phyloP scores from a whole-genome alignment of 2,888 invertebrate genomes.

The Callimorpha dominula region DNA sequence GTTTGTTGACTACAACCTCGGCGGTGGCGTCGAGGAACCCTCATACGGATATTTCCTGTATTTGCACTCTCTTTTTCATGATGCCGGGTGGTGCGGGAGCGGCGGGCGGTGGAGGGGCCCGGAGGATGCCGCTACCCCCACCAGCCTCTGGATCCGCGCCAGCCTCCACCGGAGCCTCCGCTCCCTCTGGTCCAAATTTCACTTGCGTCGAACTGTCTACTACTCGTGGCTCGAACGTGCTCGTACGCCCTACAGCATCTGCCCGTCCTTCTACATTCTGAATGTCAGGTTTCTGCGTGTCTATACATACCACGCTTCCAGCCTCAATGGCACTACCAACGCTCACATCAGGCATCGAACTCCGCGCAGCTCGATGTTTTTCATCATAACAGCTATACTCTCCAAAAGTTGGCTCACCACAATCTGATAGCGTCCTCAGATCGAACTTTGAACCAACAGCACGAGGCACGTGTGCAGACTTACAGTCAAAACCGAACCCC shows the following conservation, averaged over 20 bases:
- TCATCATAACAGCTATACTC: conserved; percentile 90
- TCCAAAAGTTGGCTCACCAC: conserved; percentile 86
- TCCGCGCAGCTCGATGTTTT: conserved; percentile 86
- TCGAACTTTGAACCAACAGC: conserved; percentile 80
- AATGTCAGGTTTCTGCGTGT: conserved; percentile 84
- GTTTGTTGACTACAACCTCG: conserved; percentile 79
- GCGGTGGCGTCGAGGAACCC: conserved; percentile 77
- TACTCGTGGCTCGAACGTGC: conserved; percentile 82
- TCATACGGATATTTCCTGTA: conserved; percentile 97
- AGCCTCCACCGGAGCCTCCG: conserved; percentile 79
- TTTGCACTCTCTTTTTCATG: conserved; percentile 96
- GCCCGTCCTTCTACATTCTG: conserved; percentile 78
- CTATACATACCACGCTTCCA: conserved; percentile 84
- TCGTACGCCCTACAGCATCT: conserved; percentile 77
- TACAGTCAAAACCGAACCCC: conserved; percentile 86
- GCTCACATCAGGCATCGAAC: conserved; percentile 87
- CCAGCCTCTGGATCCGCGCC: conserved; percentile 80
- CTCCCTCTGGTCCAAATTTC: conserved; percentile 80
- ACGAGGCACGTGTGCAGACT: conserved; percentile 85
- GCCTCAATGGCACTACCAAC: conserved; percentile 88
- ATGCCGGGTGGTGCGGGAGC: conserved; percentile 90
- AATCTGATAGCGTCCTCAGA: conserved; percentile 83
- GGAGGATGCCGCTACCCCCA: conserved; percentile 80
- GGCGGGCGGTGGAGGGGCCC: conserved; percentile 75
- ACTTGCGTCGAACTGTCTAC: conserved; percentile 85